These are phyloP conservation scores for Echiichthys vipera DNA, from an alignment of 2,797 vertebrate species.

Conservation along the genomic window DNA sequence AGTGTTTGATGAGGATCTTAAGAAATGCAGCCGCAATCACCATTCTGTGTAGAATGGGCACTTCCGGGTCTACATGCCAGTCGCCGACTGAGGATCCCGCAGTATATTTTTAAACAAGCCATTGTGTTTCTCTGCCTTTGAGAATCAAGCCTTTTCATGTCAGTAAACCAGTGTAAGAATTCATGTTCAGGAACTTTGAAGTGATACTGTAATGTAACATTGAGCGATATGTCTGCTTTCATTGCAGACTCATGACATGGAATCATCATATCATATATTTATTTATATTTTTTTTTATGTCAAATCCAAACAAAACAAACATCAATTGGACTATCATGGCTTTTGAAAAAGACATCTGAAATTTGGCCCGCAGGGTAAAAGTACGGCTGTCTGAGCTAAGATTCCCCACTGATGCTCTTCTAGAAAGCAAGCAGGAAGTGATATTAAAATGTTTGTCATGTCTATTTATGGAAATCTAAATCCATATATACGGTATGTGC, in stretches of 20 bases:
- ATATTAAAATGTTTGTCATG: conserved; percentile 52
- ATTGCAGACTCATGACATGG: conserved; percentile 31
- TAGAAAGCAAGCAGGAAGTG: conserved; percentile 35
- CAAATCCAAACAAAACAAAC: conserved; percentile 53
- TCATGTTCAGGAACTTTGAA: conserved; percentile 50
- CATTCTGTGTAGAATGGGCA: conserved; percentile 20
- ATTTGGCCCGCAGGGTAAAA: conserved; percentile 45
- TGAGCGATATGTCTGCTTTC: conserved; percentile 37
- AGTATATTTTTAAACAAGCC: conserved; percentile 14
- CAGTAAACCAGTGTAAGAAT: conserved; percentile 29
- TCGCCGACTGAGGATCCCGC: not conserved
- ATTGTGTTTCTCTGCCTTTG: conserved; percentile 25
- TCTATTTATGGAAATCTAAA: conserved; percentile 64
- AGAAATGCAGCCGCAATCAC: conserved; percentile 45
- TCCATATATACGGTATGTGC: conserved; percentile 15
- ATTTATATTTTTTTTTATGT: conserved; percentile 47
- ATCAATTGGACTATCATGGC: conserved; percentile 53
- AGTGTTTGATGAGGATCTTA: conserved; percentile 44
- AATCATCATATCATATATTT: conserved; percentile 44
- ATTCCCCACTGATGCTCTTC: conserved; percentile 33
- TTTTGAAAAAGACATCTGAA: conserved; percentile 55
- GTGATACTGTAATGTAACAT: conserved; percentile 36
- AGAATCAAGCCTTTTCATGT: conserved; percentile 36
- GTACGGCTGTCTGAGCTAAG: conserved; percentile 16
- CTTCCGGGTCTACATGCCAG: conserved; percentile 20